Base-by-base conservation (phyloP, 1,140 invertebrate genomes). In the Frieseomelitta varia region DNA sequence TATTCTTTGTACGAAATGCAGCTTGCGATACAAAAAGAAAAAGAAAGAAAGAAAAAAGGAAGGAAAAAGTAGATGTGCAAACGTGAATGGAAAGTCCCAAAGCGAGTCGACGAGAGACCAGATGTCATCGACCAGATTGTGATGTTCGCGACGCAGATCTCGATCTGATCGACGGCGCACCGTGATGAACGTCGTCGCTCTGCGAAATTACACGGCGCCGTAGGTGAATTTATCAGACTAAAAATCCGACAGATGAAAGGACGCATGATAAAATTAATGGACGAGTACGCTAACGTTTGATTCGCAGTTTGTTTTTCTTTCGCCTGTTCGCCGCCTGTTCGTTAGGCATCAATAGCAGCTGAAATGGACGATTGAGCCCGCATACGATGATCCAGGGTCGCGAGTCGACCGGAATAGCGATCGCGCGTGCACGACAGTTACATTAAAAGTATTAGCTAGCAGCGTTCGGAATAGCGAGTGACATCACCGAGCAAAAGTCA, bases 401-500 rank as follows among this genome's bases (percentile, higher is more conserved):
- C 81, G 67, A 58, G 34, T 65, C 80, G 86, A 86, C 84, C 77
- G 87, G 87, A 89, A 90, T 91, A 92, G 84, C 79, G 39, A 53
- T 6, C 30, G 51, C 47, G 8, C 39, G 24, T 19, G 69, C 27
- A 53, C 74, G 81, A 39, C 27, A 27, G 67, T 72, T 85, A 88
- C 78, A 85, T 88, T 79, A 76, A 79, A 79, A 65, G 56, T 30
- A 79, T 88, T 77, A 76, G 55, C 34, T 80, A 76, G 55, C 34
- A 21, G 77, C 72, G 79, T 77, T 79, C 79, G 67, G 87, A 92
- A 92, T 91, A 91, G 87, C 82, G 56, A 89, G 87, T 92, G 92
- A 92, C 91, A 91, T 92, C 92, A 92, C 80, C 86, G 55, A 2
- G 55, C 61, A 61, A 39, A 69, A 47, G 17, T 58, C 55, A 39